A percentile compares a stretch with the other conserved stretches of the same genome.
These are phyloP conservation scores for Apodemus speciosus DNA, from an alignment of 2,113 vertebrate genomes.

Conservation along the genomic window DNA sequence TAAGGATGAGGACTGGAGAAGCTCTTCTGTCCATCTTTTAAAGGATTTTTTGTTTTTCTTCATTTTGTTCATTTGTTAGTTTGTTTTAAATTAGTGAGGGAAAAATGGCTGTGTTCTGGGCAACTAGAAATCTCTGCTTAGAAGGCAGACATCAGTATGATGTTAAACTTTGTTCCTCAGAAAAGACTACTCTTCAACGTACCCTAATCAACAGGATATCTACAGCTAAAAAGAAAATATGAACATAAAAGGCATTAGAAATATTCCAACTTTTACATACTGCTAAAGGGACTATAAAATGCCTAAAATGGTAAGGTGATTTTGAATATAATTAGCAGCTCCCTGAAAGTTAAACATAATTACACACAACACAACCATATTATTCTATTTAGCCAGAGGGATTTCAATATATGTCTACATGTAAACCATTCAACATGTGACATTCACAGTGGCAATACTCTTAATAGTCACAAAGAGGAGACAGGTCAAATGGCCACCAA, in stretches of 20 bases:
- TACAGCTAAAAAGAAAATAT: neutral
- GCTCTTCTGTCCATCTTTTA: neutral
- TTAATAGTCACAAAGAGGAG: neutral
- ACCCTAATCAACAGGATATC: neutral
- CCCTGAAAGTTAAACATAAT: conserved; percentile 30
- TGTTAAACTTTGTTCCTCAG: neutral
- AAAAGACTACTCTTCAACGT: conserved; percentile 30
- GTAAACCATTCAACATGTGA: neutral
- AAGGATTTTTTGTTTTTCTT: neutral
- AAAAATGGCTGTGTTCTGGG: neutral
- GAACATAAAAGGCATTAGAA: neutral
- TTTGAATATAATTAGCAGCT: conserved; percentile 18
- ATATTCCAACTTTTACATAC: neutral
- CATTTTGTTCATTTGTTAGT: neutral
- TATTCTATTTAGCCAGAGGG: neutral
- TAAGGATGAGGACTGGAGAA: neutral
- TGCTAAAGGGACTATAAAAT: neutral
- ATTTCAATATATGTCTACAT: neutral
- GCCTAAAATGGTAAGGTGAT: neutral
- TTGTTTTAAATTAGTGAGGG: neutral
- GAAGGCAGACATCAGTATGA: conserved; percentile 13
- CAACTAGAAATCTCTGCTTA: conserved; percentile 31
- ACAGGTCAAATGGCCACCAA: neutral
- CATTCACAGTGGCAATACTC: neutral
- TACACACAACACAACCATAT: neutral